A percentile compares a stretch with the other conserved stretches of the same genome.
Evolutionary conservation across 2,888 invertebrate genomes (phyloP).

Genomic region (Xylota sylvarum): DNA sequence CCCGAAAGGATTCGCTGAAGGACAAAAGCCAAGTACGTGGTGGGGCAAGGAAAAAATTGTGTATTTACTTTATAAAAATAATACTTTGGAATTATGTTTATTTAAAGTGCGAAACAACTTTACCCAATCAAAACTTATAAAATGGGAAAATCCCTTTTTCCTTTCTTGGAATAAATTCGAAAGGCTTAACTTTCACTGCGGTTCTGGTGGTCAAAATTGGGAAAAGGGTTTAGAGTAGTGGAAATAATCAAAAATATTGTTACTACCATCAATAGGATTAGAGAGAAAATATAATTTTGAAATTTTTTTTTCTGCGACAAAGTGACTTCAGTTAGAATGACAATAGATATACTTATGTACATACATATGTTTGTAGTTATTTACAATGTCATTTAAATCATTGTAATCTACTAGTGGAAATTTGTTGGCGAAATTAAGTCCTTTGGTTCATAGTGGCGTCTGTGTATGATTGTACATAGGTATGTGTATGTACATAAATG

Average conservation of each 20-base stretch:
- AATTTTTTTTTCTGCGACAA: not conserved
- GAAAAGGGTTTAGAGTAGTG: not conserved
- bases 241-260: slow-evolving; percentile 2
- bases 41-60: not conserved
- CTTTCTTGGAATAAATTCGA: not conserved
- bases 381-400: too few species aligned
- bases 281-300: not conserved
- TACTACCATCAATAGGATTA: not conserved
- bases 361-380: too few species aligned
- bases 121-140: slow-evolving; percentile 41
- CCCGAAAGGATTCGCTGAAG: not conserved
- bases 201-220: slow-evolving; percentile 18
- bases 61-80: slow-evolving; percentile 7
- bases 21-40: not conserved
- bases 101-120: slow-evolving; percentile 42
- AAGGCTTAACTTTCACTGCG: slow-evolving; percentile 18
- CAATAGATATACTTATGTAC: too few species aligned
- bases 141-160: slow-evolving; percentile 31
- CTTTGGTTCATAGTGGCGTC: too few species aligned
- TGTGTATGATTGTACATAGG: too few species aligned
- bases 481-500: too few species aligned
- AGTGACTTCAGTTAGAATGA: not conserved
- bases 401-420: too few species aligned
- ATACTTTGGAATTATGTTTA: slow-evolving; percentile 30
- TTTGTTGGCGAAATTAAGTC: too few species aligned